Evolutionary conservation across 2,888 invertebrate genomes (phyloP).

Genomic region (Xylocampa areola): DNA sequence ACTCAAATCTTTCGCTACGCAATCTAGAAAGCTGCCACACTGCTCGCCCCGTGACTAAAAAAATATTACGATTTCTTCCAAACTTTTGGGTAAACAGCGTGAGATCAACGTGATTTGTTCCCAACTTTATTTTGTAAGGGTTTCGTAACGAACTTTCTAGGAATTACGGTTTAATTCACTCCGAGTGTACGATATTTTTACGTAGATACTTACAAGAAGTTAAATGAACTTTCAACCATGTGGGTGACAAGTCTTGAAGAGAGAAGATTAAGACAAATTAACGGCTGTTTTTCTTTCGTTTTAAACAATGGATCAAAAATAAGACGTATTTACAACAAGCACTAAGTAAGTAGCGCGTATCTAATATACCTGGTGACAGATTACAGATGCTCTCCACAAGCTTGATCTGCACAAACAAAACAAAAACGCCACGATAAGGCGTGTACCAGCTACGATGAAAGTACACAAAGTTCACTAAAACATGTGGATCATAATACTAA

Average conservation of each 20-base stretch:
- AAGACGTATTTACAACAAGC: too few species aligned
- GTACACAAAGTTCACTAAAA: constrained; percentile 12
- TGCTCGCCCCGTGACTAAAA: not conserved
- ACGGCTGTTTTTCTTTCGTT: too few species aligned
- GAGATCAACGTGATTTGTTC: constrained; percentile 2
- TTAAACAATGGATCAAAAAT: too few species aligned
- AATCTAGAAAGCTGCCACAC: not conserved
- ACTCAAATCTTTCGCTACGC: not conserved
- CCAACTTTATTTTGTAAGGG: not conserved
- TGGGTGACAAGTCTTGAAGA: too few species aligned
- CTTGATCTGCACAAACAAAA: not conserved
- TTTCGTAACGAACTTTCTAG: not conserved
- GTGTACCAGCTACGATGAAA: not conserved
- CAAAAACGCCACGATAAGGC: not conserved
- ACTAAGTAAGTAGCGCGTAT: too few species aligned
- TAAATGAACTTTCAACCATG: too few species aligned
- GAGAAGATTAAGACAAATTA: too few species aligned
- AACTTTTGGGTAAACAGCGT: not conserved
- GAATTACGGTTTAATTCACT: not conserved
- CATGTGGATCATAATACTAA: constrained; percentile 16
- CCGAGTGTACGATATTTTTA: not conserved
- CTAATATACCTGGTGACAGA: not conserved
- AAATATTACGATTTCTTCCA: not conserved
- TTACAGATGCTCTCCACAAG: not conserved
- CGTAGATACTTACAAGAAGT: not conserved